Base-by-base conservation (phyloP, 2,797 vertebrate species). In the Acanthurus lineatus region DNA sequence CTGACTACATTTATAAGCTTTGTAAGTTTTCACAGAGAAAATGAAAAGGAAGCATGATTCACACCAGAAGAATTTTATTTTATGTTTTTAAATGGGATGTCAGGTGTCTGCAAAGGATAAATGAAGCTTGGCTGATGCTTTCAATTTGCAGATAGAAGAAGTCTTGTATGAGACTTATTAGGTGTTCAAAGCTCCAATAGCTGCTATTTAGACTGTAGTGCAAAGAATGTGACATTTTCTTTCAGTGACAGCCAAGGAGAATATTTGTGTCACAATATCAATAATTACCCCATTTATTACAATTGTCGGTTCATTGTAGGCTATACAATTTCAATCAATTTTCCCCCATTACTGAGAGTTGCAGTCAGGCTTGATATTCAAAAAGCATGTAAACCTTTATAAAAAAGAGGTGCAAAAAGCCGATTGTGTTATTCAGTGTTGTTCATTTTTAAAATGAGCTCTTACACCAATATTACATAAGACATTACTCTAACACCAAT, bases 111-210 rank as follows among this genome's bases (percentile, higher is more conserved):
- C 48, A 44, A 72, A 72, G 61, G 45, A 42, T 44, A 53, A 61
- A 78, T 53, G 63, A 77, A 70, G 70, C 51, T 69, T 63, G 19
- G 67, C 71, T 28, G 8, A 78, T 79, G 54, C 5, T 58, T 83
- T 82, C 68, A 81, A 75, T 52, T 65, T 74, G 65, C 68, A 60
- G 49, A 53, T 15, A 80, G 73, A 81, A 71, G 79, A 87, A 70
- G n/a, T 20, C 61, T 74, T 49, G 45, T 73, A 44, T 73, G 51
- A 75, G 59, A 76, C 64, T 45, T 67, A 85, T 66, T 68, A 72
- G 17, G 28, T 56, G 76, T 77, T 82, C 16, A 75, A 69, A 76
- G 79, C 64, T 56, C 70, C 57, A 49, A 73, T 14, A 25, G 72
- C 68, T 74, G 66, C 67, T 79, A 53, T 80, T 83, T 74, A 77